A percentile compares a stretch with the other conserved stretches of the same genome.
Conservation (phyloP, 2,888 invertebrate species). For the Osmoderma eremita region DNA sequence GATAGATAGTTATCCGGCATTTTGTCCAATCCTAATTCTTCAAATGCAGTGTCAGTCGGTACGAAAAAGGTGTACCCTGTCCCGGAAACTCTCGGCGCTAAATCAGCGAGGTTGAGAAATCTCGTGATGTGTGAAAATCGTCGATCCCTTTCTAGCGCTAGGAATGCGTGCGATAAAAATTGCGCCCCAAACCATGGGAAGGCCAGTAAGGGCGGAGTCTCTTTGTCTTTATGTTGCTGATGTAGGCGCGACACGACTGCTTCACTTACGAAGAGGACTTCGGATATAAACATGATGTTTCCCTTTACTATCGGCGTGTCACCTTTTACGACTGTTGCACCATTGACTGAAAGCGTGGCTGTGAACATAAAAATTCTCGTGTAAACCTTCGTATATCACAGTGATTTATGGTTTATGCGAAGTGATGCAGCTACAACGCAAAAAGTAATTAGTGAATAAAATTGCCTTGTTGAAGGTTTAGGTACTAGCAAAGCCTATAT, state of each 20-base stretch:
- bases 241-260: conserved; percentile 71
- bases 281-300: conserved; percentile 72
- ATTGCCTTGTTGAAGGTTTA: too few relatives aligned
- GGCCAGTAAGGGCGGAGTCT: conserved; percentile 72
- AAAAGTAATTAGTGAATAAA: conserved; percentile 13
- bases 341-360: conserved; percentile 69
- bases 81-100: conserved; percentile 71
- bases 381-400: conserved; percentile 15
- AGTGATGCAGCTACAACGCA: not conserved
- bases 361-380: conserved; percentile 48
- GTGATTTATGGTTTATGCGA: conserved; percentile 9
- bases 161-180: conserved; percentile 71
- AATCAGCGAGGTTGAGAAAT: conserved; percentile 71
- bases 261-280: conserved; percentile 72
- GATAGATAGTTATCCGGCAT: conserved; percentile 69
- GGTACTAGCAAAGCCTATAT: too few relatives aligned
- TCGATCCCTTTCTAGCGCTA: conserved; percentile 69
- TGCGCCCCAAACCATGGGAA: conserved; percentile 75
- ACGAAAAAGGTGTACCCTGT: conserved; percentile 77
- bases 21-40: conserved; percentile 68
- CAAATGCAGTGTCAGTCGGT: conserved; percentile 74
- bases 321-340: conserved; percentile 69
- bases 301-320: conserved; percentile 70
- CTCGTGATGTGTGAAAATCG: conserved; percentile 69
- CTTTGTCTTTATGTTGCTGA: conserved; percentile 72